Percentiles rank a stretch among this genome's conserved stretches.
These are phyloP conservation scores for Sylvia atricapilla DNA, from an alignment of 2,113 vertebrate species.

Conservation along the genomic window DNA sequence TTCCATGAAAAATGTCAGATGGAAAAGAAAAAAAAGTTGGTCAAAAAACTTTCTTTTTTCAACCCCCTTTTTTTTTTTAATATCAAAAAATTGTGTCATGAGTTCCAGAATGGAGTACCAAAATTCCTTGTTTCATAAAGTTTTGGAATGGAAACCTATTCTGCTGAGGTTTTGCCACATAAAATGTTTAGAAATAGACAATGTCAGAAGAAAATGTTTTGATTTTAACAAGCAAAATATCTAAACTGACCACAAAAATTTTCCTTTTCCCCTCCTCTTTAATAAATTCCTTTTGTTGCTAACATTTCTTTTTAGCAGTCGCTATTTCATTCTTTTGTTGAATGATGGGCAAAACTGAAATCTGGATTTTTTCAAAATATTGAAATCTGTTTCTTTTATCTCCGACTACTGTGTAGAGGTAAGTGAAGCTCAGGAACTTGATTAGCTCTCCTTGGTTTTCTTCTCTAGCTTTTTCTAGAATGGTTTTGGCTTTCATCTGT, in stretches of 20 bases:
- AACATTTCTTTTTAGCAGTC: background rate
- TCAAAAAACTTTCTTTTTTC: background rate
- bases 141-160: background rate
- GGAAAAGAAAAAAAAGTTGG: background rate
- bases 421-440: background rate
- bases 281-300: background rate
- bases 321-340: background rate
- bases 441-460: background rate
- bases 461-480: background rate
- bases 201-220: background rate
- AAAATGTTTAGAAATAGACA: background rate
- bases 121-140: background rate
- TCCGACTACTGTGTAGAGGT: background rate
- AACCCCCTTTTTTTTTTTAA: background rate
- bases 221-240: background rate
- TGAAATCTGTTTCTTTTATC: background rate
- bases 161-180: background rate
- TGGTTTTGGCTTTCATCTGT: background rate
- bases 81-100: background rate
- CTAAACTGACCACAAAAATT: background rate
- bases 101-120: background rate
- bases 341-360: background rate
- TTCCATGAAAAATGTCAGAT: background rate
- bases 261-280: accelerated
- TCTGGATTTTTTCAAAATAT: background rate